Conservation (phyloP, 1,140 invertebrate species). For the Listronotus bonariensis region DNA sequence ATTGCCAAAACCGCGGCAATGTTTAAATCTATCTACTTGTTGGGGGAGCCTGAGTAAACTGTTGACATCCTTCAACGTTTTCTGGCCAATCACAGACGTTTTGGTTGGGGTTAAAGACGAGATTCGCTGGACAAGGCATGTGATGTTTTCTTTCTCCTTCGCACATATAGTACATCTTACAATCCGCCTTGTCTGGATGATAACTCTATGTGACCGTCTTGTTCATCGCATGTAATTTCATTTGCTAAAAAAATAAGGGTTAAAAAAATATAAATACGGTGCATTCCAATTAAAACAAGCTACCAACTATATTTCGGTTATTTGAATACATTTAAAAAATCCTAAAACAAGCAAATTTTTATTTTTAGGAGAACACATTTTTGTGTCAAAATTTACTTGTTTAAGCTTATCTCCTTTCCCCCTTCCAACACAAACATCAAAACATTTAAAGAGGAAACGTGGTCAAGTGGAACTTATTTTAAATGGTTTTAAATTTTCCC, state of each 20-base stretch:
- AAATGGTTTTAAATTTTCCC: no score
- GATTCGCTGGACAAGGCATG: slow-evolving; percentile 94
- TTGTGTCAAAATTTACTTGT: no score
- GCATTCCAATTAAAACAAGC: no score
- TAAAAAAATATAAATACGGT: no score
- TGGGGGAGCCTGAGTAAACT: slow-evolving; percentile 79
- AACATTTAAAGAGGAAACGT: no score
- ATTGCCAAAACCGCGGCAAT: background rate
- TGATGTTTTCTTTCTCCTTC: slow-evolving; percentile 94
- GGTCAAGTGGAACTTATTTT: no score
- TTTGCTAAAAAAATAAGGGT: slow-evolving; percentile 64
- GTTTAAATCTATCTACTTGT: slow-evolving; percentile 23
- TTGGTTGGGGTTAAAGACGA: slow-evolving; percentile 91
- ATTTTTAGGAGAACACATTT: no score
- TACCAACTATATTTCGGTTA: no score
- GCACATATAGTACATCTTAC: slow-evolving; percentile 94
- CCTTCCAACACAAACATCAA: no score
- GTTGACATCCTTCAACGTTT: slow-evolving; percentile 86
- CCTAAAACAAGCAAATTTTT: no score
- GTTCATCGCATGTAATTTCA: slow-evolving; percentile 87
- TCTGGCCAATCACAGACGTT: slow-evolving; percentile 97
- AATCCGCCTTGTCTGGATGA: slow-evolving; percentile 87
- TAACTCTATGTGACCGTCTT: slow-evolving; percentile 93
- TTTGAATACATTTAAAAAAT: no score
- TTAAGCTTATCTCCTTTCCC: no score